Conservation (phyloP, 2,797 vertebrate species). For the Harpagifer antarcticus region DNA sequence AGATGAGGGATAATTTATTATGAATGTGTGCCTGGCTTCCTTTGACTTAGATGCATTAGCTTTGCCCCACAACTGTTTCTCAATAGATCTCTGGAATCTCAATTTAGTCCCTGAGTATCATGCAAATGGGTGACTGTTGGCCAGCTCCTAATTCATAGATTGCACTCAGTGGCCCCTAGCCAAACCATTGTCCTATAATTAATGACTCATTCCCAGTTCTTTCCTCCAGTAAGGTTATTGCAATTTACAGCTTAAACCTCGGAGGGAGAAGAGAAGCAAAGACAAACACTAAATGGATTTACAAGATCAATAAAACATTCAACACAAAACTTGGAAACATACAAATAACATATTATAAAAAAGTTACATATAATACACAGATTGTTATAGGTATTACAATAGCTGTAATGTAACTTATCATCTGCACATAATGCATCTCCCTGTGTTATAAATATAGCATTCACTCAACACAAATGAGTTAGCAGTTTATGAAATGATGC, state of each 20-base stretch:
- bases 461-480: conserved; percentile 58
- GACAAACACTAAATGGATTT: conserved; percentile 40
- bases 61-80: conserved; percentile 74
- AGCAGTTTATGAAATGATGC: conserved; percentile 60
- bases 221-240: conserved; percentile 55
- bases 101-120: conserved; percentile 77
- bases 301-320: conserved; percentile 34
- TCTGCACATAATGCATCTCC: conserved; percentile 29
- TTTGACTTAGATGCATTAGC: conserved; percentile 82
- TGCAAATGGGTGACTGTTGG: conserved; percentile 72
- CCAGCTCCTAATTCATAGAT: conserved; percentile 78
- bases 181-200: conserved; percentile 79
- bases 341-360: conserved; percentile 6
- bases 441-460: conserved; percentile 45
- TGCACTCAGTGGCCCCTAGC: conserved; percentile 65
- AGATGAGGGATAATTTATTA: conserved; percentile 79
- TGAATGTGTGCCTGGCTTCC: conserved; percentile 72
- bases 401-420: conserved; percentile 32
- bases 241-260: conserved; percentile 57
- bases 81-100: conserved; percentile 72
- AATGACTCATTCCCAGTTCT: conserved; percentile 70
- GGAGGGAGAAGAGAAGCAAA: conserved; percentile 4
- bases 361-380: conserved; percentile 21
- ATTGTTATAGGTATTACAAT: conserved; percentile 27
- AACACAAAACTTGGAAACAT: conserved; percentile 33